phyloP scores from a whole-genome alignment of 2,888 invertebrate genomes.

The Chesias legatella region DNA sequence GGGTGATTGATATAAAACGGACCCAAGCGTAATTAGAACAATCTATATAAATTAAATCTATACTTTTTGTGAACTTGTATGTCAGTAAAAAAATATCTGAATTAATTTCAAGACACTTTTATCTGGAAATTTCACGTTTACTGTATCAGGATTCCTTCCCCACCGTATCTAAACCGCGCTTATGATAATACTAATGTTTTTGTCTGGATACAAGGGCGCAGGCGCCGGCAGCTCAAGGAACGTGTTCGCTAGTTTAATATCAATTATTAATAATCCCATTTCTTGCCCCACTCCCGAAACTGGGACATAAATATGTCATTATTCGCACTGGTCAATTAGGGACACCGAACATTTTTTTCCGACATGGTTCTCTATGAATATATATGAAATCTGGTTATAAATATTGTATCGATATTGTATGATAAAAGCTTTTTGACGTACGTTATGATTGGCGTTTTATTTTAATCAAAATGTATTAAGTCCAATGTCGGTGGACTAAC shows the following conservation, averaged over 20 bases:
- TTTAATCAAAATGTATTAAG: conserved; percentile 21
- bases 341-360: conserved; percentile 17
- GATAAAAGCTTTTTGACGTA: conserved; percentile 13
- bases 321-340: conserved; percentile 71
- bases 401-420: conserved; percentile 29
- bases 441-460: conserved; percentile 14
- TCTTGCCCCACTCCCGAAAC: conserved; percentile 35
- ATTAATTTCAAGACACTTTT: too few species aligned
- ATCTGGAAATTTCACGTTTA: conserved; percentile 35
- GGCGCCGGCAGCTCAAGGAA: conserved; percentile 65
- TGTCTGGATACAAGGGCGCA: conserved; percentile 53
- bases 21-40: too few species aligned
- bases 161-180: conserved; percentile 51
- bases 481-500: conserved; percentile 6
- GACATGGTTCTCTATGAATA: conserved; percentile 26
- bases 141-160: conserved; percentile 44
- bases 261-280: conserved; percentile 63
- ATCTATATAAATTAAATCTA: too few species aligned
- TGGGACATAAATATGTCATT: conserved; percentile 69
- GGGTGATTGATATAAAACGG: too few species aligned
- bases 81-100: too few species aligned
- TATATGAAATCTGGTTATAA: conserved; percentile 32
- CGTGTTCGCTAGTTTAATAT: conserved; percentile 58
- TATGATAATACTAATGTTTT: conserved; percentile 53
- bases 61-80: too few species aligned